Percentiles rank a stretch among this genome's conserved stretches.
Evolutionary conservation across 2,113 vertebrate species (phyloP).

Genomic region (Phylloscopus trochiloides): DNA sequence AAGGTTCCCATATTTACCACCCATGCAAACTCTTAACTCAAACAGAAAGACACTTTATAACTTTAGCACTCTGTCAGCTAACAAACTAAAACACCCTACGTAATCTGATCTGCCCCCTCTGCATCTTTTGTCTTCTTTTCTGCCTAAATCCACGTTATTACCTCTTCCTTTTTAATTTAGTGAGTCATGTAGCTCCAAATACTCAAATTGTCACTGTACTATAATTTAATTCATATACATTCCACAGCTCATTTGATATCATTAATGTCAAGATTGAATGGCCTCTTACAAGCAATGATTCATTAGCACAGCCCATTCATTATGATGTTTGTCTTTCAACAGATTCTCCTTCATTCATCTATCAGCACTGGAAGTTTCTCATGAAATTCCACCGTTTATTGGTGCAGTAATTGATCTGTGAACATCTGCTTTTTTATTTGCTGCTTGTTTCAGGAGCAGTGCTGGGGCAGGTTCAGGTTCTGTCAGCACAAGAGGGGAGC

Average conservation of each 20-base stretch:
- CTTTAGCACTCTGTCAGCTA: background rate
- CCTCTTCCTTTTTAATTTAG: background rate
- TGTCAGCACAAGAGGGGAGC: background rate
- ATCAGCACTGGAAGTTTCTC: background rate
- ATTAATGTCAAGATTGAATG: background rate
- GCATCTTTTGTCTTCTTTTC: background rate
- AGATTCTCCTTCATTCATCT: background rate
- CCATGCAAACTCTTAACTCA: background rate
- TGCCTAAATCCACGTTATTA: background rate
- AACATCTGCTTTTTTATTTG: background rate
- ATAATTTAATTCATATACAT: slow-evolving; percentile 25
- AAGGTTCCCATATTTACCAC: background rate
- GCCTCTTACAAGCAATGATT: slow-evolving; percentile 4
- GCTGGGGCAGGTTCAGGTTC: background rate
- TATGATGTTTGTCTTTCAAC: slow-evolving; percentile 1
- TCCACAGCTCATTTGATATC: slow-evolving; percentile 27
- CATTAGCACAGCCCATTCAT: background rate
- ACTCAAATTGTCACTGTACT: background rate
- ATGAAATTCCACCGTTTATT: background rate
- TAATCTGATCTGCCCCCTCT: background rate
- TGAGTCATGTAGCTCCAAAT: background rate
- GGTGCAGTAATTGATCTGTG: background rate
- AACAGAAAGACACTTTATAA: background rate
- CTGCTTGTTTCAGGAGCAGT: background rate
- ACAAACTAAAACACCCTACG: background rate